Percentiles rank a stretch among this genome's conserved stretches.
phyloP scores from a whole-genome alignment of 2,113 vertebrate genomes.

The Himantopus leucocephalus region DNA sequence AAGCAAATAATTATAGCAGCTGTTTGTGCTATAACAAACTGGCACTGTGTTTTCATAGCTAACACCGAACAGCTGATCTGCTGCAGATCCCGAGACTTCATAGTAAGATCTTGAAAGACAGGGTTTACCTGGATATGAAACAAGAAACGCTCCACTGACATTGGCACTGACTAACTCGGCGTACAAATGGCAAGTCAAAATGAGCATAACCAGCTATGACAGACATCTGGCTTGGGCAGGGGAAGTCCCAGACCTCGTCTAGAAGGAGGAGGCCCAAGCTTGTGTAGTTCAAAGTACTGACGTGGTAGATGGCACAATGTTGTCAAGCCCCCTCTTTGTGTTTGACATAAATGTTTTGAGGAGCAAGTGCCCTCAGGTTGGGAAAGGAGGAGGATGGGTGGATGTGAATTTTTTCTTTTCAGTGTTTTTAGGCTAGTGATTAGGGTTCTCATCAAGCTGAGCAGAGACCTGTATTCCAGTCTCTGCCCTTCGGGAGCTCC shows the following conservation, averaged over 20 bases:
- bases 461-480: background rate
- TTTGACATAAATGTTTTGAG: background rate
- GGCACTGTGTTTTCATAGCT: background rate
- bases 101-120: background rate
- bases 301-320: background rate
- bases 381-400: background rate
- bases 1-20: constrained; percentile 63
- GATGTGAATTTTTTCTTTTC: background rate
- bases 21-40: constrained; percentile 64
- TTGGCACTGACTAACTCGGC: background rate
- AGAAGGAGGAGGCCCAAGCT: background rate
- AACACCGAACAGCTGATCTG: constrained; percentile 49
- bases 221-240: background rate
- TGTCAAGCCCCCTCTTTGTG: background rate
- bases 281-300: background rate
- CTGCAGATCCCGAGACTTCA: constrained; percentile 27
- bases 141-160: background rate
- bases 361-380: background rate
- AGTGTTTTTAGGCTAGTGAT: background rate
- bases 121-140: background rate
- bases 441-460: background rate
- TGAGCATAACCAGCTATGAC: background rate
- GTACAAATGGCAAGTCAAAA: background rate
- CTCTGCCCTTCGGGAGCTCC: background rate
- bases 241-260: background rate